phyloP scores from a whole-genome alignment of 2,113 vertebrate genomes.

The Cepphus grylle region DNA sequence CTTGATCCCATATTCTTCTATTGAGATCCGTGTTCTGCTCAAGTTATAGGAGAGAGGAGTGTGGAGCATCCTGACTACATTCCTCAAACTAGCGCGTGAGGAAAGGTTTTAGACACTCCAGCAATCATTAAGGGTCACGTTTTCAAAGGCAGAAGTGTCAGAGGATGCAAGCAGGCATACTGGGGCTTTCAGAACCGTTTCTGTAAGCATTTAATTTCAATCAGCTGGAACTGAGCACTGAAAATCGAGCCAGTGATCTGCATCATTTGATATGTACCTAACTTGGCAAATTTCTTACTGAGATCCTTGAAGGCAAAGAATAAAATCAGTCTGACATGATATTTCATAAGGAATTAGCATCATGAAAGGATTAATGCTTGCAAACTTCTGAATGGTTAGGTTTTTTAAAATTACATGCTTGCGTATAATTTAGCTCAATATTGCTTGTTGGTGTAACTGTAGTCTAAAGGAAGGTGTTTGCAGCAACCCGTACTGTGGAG shows the following conservation, averaged over 20 bases:
- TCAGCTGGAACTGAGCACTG: neutral
- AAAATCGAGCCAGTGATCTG: neutral
- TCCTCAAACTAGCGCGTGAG: neutral
- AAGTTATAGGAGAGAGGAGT: neutral
- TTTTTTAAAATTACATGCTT: neutral
- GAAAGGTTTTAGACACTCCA: neutral
- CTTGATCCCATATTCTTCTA: neutral
- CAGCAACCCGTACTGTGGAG: neutral
- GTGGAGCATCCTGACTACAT: neutral
- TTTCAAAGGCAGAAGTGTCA: neutral
- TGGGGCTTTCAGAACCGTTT: neutral
- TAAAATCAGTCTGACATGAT: neutral
- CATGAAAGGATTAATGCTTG: neutral
- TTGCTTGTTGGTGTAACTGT: neutral
- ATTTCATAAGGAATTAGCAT: neutral
- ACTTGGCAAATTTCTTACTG: neutral
- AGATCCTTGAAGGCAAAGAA: neutral
- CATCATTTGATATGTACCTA: neutral
- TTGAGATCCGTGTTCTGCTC: neutral
- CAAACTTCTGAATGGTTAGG: neutral
- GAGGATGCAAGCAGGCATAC: neutral
- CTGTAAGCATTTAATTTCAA: neutral
- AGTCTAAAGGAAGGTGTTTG: neutral
- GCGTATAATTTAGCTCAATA: neutral
- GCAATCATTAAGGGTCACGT: neutral